phyloP scores from a whole-genome alignment of 2,113 vertebrate genomes.

The Felis chaus region DNA sequence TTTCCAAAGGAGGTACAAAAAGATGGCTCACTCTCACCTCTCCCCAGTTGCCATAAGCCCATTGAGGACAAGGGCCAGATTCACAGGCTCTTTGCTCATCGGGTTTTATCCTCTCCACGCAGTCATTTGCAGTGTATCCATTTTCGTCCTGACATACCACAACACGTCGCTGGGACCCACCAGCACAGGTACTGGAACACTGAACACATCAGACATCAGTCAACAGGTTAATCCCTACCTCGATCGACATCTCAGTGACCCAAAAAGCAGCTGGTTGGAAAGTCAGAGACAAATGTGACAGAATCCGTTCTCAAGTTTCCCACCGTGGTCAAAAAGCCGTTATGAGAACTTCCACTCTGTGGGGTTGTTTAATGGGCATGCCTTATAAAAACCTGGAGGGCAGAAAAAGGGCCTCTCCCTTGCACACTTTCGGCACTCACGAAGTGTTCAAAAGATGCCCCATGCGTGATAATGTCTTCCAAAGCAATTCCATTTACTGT shows the following conservation, averaged over 20 bases:
- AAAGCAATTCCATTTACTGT: background rate
- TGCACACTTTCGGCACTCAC: background rate
- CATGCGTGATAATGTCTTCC: background rate
- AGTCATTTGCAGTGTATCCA: constrained; percentile 92
- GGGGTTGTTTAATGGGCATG: background rate
- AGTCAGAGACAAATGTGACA: background rate
- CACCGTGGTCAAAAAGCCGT: background rate
- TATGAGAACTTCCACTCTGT: background rate
- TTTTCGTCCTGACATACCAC: constrained; percentile 99
- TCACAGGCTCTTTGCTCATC: constrained; percentile 95
- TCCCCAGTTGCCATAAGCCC: constrained; percentile 94
- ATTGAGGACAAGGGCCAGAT: constrained; percentile 96
- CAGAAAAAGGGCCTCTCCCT: background rate
- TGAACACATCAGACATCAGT: constrained; percentile 82
- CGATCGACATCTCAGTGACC: rapidly evolving
- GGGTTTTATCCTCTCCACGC: constrained; percentile 92
- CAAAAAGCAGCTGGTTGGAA: background rate
- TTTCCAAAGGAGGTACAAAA: background rate
- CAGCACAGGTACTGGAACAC: constrained; percentile 98
- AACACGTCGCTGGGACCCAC: constrained; percentile 97
- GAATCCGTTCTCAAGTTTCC: background rate
- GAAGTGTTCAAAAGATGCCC: background rate
- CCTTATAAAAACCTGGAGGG: background rate
- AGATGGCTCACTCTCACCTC: constrained; percentile 83
- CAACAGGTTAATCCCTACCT: background rate